These are phyloP conservation scores for Phyllotreta cruciferae DNA, from an alignment of 2,888 invertebrate genomes.

Conservation along the genomic window DNA sequence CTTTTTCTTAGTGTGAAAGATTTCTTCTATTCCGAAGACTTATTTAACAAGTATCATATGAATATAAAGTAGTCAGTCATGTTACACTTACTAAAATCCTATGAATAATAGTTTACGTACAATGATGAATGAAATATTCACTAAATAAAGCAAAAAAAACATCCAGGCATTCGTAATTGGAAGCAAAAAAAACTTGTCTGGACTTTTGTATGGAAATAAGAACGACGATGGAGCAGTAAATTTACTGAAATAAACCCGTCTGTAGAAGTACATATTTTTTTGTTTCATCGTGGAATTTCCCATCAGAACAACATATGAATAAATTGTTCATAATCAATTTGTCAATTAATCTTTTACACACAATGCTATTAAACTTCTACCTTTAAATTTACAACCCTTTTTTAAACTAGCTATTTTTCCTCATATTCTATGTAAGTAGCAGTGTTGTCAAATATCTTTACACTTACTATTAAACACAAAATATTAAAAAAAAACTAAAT, in stretches of 20 bases:
- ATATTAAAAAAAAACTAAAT: conserved; percentile 34
- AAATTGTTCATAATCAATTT: neutral
- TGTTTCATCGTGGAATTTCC: too few relatives aligned
- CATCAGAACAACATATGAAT: too few relatives aligned
- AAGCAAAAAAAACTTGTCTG: conserved; percentile 1
- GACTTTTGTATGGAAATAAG: neutral
- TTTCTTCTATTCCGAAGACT: conserved; percentile 6
- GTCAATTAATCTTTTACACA: conserved; percentile 14
- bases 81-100: conserved; percentile 14
- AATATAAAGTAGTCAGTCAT: conserved; percentile 25
- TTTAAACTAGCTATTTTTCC: conserved; percentile 40
- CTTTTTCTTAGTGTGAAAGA: conserved; percentile 21
- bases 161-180: conserved; percentile 1
- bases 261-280: neutral
- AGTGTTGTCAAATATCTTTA: conserved; percentile 49
- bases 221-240: neutral
- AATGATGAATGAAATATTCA: conserved; percentile 26
- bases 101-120: conserved; percentile 21
- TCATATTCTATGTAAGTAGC: conserved; percentile 42
- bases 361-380: conserved; percentile 31
- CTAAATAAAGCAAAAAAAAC: neutral
- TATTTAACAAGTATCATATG: conserved; percentile 10
- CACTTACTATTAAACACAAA: conserved; percentile 43
- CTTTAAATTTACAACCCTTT: conserved; percentile 17
- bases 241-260: conserved; percentile 7